Evolutionary conservation across 2,888 invertebrate genomes (phyloP), one percentile per base, ranked within the genome.

Genomic region (Ceratothoa steindachneri): DNA sequence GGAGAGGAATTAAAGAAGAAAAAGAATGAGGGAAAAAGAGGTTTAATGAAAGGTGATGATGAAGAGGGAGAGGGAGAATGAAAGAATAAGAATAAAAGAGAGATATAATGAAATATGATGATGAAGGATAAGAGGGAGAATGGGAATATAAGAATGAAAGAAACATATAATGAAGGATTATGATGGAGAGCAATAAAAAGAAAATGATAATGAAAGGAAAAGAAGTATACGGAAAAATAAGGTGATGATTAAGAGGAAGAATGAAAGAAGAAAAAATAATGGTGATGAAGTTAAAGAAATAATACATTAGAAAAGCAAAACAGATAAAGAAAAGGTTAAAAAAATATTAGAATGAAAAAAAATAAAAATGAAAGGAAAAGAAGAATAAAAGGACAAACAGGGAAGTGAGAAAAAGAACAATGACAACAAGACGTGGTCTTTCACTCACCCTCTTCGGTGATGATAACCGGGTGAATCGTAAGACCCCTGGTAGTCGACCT

Each of bases 131-230:
- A 70, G 30, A 64, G 29, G 29, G 24, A 41, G 27, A 72, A 22
- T 19, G 55, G 27, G 31, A 69, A 24, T 19, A 53, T 29, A 68
- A 19, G 68, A 68, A 52, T 41, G 72, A 67, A 67, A 67, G 72
- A 72, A 53, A 67, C 31, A 71, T 28, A 51, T 28, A 69, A 19
- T 55, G 70, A 60, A 60, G 60, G 70, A 60, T 30, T 30, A 30
- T 30, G 64, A 70, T 53, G 19, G 70, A 70, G 60, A 60, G 70
- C 29, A 30, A 60, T 53, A 60, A 60, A 70, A 30, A 60, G 70
- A 70, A 30, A 55, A 55, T 53, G 55, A 55, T 28, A 69, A 30
- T 53, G 69, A 55, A 29, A 28, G 69, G 55, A 55, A 69, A 55
- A 69, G 60, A 29, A 30, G 9, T 9, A 60, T 9, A 60, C 12